Conservation (phyloP, 2,888 invertebrate species). For the Chymomyza procnemis region DNA sequence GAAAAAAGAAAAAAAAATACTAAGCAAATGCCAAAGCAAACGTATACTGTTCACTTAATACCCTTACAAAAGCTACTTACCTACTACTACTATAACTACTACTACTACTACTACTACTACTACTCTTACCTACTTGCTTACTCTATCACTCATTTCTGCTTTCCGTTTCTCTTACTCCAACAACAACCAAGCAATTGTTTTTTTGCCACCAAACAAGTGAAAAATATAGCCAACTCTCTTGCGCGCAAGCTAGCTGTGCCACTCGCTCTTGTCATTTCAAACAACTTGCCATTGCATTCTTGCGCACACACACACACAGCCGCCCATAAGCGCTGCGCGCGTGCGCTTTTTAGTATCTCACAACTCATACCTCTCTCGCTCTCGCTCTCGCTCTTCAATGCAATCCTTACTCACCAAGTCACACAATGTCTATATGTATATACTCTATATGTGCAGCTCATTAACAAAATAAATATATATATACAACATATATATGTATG, state of each 20-base stretch:
- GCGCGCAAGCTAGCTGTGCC: neutral
- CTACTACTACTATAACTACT: constrained; percentile 38
- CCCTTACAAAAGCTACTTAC: constrained; percentile 35
- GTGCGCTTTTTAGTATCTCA: neutral
- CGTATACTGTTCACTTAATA: constrained; percentile 47
- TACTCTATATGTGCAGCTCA: neutral
- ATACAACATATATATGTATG: constrained; percentile 37
- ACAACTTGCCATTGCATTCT: constrained; percentile 27
- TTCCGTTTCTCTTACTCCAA: constrained; percentile 49
- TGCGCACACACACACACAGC: constrained; percentile 12
- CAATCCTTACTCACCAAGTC: constrained; percentile 20
- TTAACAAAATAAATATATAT: constrained; percentile 5
- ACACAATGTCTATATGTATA: constrained; percentile 26
- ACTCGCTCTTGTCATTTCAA: neutral
- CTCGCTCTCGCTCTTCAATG: constrained; percentile 9
- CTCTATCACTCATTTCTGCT: constrained; percentile 60
- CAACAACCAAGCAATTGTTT: constrained; percentile 33
- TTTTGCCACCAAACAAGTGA: constrained; percentile 10
- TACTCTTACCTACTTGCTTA: constrained; percentile 36
- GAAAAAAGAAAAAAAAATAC: constrained; percentile 29
- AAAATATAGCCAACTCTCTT: neutral
- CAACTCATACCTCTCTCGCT: constrained; percentile 17
- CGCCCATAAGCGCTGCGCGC: constrained; percentile 13
- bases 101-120: constrained; percentile 45
- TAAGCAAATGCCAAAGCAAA: constrained; percentile 53